Conservation (phyloP, 2,888 invertebrate species). For the Cancer borealis region DNA sequence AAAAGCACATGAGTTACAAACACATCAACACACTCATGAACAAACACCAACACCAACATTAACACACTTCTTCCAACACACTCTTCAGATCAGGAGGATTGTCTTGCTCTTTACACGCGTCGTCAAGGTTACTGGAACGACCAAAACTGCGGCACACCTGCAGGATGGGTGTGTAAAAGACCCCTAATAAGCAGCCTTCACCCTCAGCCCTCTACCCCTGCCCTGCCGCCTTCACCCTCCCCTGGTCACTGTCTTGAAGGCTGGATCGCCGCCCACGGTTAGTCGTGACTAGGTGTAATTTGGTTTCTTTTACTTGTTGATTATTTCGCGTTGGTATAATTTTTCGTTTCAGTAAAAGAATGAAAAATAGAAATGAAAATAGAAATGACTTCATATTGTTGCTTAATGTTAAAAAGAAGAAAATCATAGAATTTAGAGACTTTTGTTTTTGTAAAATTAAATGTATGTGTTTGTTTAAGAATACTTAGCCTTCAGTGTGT, state of each 20-base stretch:
- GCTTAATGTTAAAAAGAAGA: too few relatives aligned
- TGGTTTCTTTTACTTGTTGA: too few relatives aligned
- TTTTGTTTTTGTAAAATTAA: too few relatives aligned
- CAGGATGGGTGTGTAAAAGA: conserved; percentile 58
- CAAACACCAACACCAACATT: neutral
- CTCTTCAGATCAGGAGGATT: conserved; percentile 63
- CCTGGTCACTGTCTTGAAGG: conserved; percentile 14
- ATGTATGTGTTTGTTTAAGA: too few relatives aligned
- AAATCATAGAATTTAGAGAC: too few relatives aligned
- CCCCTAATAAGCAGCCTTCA: conserved; percentile 16
- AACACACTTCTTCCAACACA: neutral
- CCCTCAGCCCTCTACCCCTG: neutral
- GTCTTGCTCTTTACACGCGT: conserved; percentile 46
- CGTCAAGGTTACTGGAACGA: conserved; percentile 67
- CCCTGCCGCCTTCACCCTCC: neutral
- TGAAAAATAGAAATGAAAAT: too few relatives aligned
- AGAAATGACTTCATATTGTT: too few relatives aligned
- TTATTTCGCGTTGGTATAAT: neutral
- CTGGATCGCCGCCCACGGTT: conserved; percentile 42
- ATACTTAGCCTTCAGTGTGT: neutral
- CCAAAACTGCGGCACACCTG: conserved; percentile 59
- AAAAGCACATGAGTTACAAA: too few relatives aligned
- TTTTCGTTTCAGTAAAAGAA: too few relatives aligned
- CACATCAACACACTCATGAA: too few relatives aligned
- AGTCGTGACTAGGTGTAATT: neutral